These are phyloP conservation scores for Conchocele bisecta DNA, from an alignment of 2,888 invertebrate species.

Conservation along the genomic window DNA sequence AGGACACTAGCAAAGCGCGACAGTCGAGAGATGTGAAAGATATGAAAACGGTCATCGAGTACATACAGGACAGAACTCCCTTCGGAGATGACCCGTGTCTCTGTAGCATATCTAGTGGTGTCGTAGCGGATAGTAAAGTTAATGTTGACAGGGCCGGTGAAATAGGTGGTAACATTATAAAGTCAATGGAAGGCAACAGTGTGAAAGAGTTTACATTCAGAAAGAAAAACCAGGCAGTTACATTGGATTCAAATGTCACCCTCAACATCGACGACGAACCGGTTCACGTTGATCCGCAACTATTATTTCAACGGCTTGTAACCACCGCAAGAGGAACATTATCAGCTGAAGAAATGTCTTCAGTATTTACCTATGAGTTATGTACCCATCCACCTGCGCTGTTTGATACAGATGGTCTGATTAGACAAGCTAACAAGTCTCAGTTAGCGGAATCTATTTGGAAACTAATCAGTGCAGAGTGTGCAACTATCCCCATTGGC, in stretches of 20 bases:
- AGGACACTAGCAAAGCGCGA: conserved; percentile 31
- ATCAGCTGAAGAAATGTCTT: neutral
- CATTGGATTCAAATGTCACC: conserved; percentile 18
- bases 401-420: neutral
- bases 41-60: neutral
- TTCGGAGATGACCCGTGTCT: conserved; percentile 24
- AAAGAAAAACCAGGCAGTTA: conserved; percentile 30
- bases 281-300: neutral
- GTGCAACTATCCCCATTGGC: neutral
- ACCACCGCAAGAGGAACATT: neutral
- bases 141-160: conserved; percentile 35
- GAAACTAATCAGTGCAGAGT: neutral
- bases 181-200: conserved; percentile 39
- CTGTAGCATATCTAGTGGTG: conserved; percentile 10
- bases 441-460: neutral
- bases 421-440: conserved; percentile 5
- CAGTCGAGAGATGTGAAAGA: conserved; percentile 30
- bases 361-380: conserved; percentile 15
- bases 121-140: conserved; percentile 1
- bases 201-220: conserved; percentile 21
- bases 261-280: conserved; percentile 25
- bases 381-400: neutral
- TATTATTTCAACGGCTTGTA: conserved; percentile 11
- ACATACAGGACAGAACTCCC: conserved; percentile 10
- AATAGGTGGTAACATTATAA: conserved; percentile 38